These are phyloP conservation scores for Baronia brevicornis DNA, from an alignment of 2,888 invertebrate genomes.

Conservation along the genomic window DNA sequence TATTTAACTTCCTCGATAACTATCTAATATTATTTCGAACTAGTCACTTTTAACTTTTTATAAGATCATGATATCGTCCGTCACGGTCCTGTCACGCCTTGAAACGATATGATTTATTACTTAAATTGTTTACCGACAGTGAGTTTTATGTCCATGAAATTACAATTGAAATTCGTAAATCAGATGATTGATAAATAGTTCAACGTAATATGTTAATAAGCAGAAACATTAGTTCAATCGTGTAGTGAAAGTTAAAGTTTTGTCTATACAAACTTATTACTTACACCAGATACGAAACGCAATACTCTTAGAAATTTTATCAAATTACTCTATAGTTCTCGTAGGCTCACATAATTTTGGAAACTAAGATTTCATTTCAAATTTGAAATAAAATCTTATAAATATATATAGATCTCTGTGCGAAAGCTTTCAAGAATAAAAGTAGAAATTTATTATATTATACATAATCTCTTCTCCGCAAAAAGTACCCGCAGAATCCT, in stretches of 20 bases:
- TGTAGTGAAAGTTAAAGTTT: slow-evolving; percentile 41
- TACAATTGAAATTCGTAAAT: slow-evolving; percentile 32
- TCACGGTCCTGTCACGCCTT: slow-evolving; percentile 49
- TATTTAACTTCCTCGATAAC: slow-evolving; percentile 38
- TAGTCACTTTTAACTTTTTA: slow-evolving; percentile 40
- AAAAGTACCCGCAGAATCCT: no score
- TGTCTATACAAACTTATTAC: slow-evolving; percentile 10
- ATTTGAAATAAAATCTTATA: neutral
- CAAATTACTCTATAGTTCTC: no score
- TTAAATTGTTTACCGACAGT: slow-evolving; percentile 31
- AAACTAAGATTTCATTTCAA: no score
- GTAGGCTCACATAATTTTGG: no score
- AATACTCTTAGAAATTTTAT: slow-evolving; percentile 1
- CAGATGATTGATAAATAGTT: slow-evolving; percentile 25
- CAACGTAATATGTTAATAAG: slow-evolving; percentile 40
- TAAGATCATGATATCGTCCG: slow-evolving; percentile 37
- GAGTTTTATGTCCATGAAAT: slow-evolving; percentile 25
- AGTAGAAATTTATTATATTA: no score
- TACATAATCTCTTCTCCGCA: no score
- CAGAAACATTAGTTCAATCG: slow-evolving; percentile 33
- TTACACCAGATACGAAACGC: neutral
- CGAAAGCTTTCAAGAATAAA: no score
- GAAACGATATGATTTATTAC: slow-evolving; percentile 55
- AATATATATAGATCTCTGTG: no score
- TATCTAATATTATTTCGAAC: slow-evolving; percentile 47